Conservation (phyloP, 2,888 invertebrate species). For the Mycogona germanica region DNA sequence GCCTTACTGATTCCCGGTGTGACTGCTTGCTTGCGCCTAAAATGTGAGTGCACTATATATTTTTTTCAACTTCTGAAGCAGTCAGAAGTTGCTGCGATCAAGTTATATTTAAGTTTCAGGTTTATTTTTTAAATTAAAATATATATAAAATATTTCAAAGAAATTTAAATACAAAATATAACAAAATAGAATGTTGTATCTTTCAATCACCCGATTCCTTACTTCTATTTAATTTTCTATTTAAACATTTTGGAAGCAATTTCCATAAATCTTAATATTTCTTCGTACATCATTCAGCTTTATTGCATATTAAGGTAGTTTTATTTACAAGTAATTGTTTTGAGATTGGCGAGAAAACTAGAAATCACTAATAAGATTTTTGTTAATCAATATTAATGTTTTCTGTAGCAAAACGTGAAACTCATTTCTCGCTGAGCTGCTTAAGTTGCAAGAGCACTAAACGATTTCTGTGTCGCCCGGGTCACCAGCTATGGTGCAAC, state of each 20-base stretch:
- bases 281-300: no score
- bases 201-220: no score
- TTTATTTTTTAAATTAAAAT: no score
- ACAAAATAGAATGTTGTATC: no score
- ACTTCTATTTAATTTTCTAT: no score
- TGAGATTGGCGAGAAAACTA: no score
- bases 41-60: not conserved
- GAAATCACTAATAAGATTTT: not conserved
- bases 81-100: not conserved
- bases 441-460: constrained; percentile 4
- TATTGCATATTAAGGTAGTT: not conserved
- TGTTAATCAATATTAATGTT: not conserved
- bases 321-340: not conserved
- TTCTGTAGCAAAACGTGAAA: constrained; percentile 4
- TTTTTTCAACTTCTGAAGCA: not conserved
- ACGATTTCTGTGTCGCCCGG: constrained; percentile 3
- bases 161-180: no score
- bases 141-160: no score
- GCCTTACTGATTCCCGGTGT: constrained; percentile 7
- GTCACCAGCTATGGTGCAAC: constrained; percentile 7
- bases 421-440: constrained; percentile 6
- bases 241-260: no score
- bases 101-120: not conserved
- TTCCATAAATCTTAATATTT: no score
- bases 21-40: constrained; percentile 1